Evolutionary conservation across 2,797 vertebrate species (phyloP).

Genomic region (Chrysocyon brachyurus): DNA sequence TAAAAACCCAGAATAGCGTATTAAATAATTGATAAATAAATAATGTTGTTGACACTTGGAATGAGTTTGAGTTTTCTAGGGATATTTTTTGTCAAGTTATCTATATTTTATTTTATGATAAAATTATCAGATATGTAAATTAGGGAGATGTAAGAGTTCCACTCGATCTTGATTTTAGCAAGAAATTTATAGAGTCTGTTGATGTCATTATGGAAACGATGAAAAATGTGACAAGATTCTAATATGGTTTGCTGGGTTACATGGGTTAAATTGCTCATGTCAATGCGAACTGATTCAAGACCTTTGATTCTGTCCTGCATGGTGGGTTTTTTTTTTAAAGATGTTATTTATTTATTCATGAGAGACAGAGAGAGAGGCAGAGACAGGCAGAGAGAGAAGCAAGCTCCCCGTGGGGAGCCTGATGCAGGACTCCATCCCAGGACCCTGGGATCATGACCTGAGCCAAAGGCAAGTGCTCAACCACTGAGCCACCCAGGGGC

Average conservation of each 20-base stretch:
- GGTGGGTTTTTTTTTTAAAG: neutral
- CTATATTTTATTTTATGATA: slow-evolving; percentile 47
- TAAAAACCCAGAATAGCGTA: neutral
- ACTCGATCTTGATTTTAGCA: slow-evolving; percentile 28
- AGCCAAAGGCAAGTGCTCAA: neutral
- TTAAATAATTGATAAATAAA: neutral
- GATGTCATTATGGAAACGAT: neutral
- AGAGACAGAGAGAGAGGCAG: neutral
- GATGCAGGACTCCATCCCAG: neutral
- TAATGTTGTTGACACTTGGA: neutral
- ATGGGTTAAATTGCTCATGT: neutral
- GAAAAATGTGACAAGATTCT: slow-evolving; percentile 14
- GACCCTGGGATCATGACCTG: neutral
- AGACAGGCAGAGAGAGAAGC: neutral
- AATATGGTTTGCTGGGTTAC: neutral
- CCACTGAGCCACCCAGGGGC: neutral
- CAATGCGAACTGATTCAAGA: neutral
- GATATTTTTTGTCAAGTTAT: slow-evolving; percentile 1
- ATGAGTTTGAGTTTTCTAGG: neutral
- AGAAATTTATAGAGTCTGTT: neutral
- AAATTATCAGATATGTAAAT: neutral
- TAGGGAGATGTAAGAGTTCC: neutral
- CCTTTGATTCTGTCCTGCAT: neutral
- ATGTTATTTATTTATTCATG: neutral
- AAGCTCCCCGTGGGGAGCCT: neutral